Percentiles rank a stretch among this genome's conserved stretches.
Evolutionary conservation across 2,888 invertebrate species (phyloP).

Genomic region (Cerastis leucographa): DNA sequence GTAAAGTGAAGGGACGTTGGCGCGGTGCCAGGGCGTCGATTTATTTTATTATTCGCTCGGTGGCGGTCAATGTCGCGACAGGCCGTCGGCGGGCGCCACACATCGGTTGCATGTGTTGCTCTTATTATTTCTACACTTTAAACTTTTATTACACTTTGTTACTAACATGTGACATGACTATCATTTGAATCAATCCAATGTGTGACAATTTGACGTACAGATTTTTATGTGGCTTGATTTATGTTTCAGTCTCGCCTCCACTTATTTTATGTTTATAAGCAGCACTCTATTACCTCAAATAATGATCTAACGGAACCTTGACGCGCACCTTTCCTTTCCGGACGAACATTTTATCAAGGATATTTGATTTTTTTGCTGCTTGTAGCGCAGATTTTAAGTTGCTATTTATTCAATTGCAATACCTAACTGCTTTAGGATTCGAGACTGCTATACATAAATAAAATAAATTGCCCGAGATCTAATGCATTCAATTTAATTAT

Average conservation of each 20-base stretch:
- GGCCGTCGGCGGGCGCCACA: constrained; percentile 81
- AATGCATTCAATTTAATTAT: constrained; percentile 45
- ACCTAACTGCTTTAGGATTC: background rate
- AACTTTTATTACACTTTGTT: constrained; percentile 65
- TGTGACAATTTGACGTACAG: background rate
- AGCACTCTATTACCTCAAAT: constrained; percentile 39
- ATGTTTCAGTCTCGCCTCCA: background rate
- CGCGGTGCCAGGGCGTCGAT: constrained; percentile 86
- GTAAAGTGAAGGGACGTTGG: constrained; percentile 87
- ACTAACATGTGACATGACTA: constrained; percentile 45
- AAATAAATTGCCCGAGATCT: constrained; percentile 30
- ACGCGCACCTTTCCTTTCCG: constrained; percentile 61
- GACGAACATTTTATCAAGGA: constrained; percentile 64
- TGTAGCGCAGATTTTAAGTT: constrained; percentile 23
- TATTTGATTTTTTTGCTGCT: constrained; percentile 44
- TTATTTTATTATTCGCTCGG: constrained; percentile 88
- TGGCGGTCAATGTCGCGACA: constrained; percentile 90
- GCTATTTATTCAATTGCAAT: constrained; percentile 16
- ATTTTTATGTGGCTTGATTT: constrained; percentile 6
- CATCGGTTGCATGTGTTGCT: constrained; percentile 83
- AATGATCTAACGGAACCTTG: constrained; percentile 63
- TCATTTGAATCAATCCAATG: constrained; percentile 40
- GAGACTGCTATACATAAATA: constrained; percentile 16
- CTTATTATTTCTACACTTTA: constrained; percentile 76
- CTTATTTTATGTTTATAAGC: constrained; percentile 18